Percentiles rank a stretch among this genome's conserved stretches.
Evolutionary conservation across 2,888 invertebrate genomes (phyloP).

Genomic region (Latheticus oryzae): DNA sequence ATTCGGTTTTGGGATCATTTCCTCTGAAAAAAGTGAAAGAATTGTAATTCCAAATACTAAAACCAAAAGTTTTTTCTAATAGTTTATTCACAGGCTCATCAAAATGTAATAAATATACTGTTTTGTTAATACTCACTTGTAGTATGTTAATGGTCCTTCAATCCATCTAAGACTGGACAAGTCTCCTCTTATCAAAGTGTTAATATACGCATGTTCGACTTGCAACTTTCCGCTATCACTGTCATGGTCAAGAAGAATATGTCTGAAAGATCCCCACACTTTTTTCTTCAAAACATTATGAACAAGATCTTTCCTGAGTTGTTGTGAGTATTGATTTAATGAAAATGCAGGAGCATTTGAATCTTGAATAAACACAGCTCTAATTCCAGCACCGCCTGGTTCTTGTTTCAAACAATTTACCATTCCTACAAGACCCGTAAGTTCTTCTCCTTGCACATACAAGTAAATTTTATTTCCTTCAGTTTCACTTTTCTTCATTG

Average conservation of each 20-base stretch:
- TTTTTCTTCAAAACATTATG: conserved; percentile 86
- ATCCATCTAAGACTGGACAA: conserved; percentile 94
- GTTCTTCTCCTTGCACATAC: conserved; percentile 75
- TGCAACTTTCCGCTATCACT: conserved; percentile 65
- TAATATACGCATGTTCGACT: conserved; percentile 95
- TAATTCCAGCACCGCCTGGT: conserved; percentile 82
- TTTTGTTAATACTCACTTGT: conserved; percentile 63
- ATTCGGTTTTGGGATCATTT: conserved; percentile 68
- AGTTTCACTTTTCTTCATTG: conserved; percentile 74
- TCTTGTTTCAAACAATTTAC: conserved; percentile 91
- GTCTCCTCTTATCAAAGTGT: conserved; percentile 92
- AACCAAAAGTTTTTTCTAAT: no score
- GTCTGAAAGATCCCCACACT: conserved; percentile 89
- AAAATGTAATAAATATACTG: conserved; percentile 11
- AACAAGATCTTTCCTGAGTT: conserved; percentile 81
- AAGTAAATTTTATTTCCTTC: conserved; percentile 74
- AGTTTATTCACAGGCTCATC: no score
- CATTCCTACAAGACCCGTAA: conserved; percentile 87
- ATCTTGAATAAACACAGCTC: conserved; percentile 79
- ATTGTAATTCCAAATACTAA: no score
- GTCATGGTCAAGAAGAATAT: conserved; percentile 74
- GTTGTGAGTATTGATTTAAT: conserved; percentile 71
- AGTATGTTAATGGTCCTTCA: conserved; percentile 82
- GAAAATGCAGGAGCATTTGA: conserved; percentile 72
- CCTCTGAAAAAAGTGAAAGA: conserved; percentile 62